Base-by-base conservation (phyloP, 2,888 invertebrate genomes). In the Xylophagus ater region DNA sequence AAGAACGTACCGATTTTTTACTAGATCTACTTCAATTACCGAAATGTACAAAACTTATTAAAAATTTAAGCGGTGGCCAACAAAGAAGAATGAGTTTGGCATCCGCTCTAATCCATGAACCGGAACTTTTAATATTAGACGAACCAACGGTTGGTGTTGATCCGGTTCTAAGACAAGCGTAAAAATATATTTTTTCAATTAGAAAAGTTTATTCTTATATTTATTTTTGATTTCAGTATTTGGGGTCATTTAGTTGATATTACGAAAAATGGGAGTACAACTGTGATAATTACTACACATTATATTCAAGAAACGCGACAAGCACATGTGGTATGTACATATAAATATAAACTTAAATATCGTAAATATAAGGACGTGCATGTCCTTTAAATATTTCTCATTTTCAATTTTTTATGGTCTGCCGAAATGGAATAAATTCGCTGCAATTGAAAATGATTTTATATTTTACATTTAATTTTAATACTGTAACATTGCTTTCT, bases 131-230 rank as follows among this genome's bases (percentile, higher is more conserved):
- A 43, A 92, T 93, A 53, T 67, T 93, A 41, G 93, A 93, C 55
- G 93, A 93, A 56, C 92, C 92, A 0, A 93, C 92, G 0, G 92
- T 90, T 12, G 93, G 92, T 23, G 85, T 93, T 2, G 92, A 93
- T 66, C 92, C 92, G 2, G 74, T 92, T 23, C 66, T 93, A 9
- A 68, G 88, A 44, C 82, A 87, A 59, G 81, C 71, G 78, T 78
- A 58, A 21, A 34, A 3, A 10, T 4, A 13, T 30, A 30, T 30
- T 30, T 30, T 12, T 12, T n/a, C 14, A 28, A 12, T 28, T 8
- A 10, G 13, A 6, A 28, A 9, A 13, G 28, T 31, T 31, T 28
- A 12, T 26, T 40, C 18, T 31, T 12, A 20, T 41, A 32, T 8
- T 39, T 34, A 36, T 30, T 18, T 34, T 31, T 47, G 32, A 32